Conservation (phyloP, 2,888 invertebrate genomes). For the Lithophane ornitopus region DNA sequence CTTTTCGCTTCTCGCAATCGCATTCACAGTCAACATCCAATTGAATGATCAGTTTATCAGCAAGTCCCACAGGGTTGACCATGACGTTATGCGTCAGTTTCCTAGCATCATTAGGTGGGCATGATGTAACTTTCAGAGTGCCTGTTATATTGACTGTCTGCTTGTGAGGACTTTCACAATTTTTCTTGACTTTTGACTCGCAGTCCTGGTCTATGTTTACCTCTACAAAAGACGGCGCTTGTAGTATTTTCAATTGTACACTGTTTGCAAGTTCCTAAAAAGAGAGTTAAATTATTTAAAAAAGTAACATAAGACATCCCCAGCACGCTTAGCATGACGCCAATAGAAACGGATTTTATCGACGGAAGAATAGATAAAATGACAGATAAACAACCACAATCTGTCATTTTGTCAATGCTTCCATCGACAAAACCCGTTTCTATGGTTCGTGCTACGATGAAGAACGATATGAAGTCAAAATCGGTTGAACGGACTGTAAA, state of each 20-base stretch:
- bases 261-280: constrained; percentile 72
- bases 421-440: too few species aligned
- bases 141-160: constrained; percentile 69
- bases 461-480: too few species aligned
- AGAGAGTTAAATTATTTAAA: constrained; percentile 3
- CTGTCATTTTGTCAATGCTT: too few species aligned
- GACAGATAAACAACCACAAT: too few species aligned
- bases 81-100: constrained; percentile 45
- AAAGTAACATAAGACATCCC: neutral
- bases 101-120: constrained; percentile 58
- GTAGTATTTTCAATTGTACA: constrained; percentile 61
- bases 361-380: too few species aligned
- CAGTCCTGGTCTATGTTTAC: constrained; percentile 74
- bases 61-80: constrained; percentile 91
- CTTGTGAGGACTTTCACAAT: constrained; percentile 71
- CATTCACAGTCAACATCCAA: constrained; percentile 94
- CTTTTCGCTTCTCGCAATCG: constrained; percentile 91
- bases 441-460: too few species aligned
- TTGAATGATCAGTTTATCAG: constrained; percentile 92
- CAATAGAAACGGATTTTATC: too few species aligned
- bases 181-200: constrained; percentile 42
- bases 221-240: constrained; percentile 68
- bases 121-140: constrained; percentile 71
- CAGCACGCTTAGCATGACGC: too few species aligned
- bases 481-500: too few species aligned